Evolutionary conservation across 2,888 invertebrate species (phyloP).

Genomic region (Cyclophora albipunctata): DNA sequence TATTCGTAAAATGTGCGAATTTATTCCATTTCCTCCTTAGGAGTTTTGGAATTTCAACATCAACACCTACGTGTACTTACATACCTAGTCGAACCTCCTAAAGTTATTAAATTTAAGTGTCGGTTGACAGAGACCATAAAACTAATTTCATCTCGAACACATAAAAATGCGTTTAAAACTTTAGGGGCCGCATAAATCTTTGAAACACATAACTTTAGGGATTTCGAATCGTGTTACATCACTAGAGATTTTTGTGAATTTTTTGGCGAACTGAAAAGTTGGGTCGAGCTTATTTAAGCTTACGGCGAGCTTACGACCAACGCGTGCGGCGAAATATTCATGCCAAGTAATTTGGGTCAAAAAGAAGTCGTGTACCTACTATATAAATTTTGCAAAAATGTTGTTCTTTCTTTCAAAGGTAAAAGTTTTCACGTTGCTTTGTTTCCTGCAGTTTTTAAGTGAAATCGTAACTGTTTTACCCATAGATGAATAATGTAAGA

Average conservation of each 20-base stretch:
- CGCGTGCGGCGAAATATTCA: no score
- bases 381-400: constrained; percentile 1
- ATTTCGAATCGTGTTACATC: constrained; percentile 15
- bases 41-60: no score
- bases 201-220: constrained; percentile 25
- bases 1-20: constrained; percentile 1
- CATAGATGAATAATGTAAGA: no score
- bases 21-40: constrained; percentile 2
- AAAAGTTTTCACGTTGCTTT: no score
- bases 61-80: neutral
- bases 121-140: constrained; percentile 20
- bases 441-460: no score
- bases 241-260: constrained; percentile 5
- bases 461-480: no score
- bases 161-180: constrained; percentile 32
- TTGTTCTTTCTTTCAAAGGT: no score
- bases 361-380: neutral
- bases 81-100: neutral
- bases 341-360: no score
- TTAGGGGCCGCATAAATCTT: constrained; percentile 25
- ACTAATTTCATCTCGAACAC: constrained; percentile 27
- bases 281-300: no score
- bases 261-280: neutral
- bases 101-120: constrained; percentile 12
- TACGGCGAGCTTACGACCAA: no score